Percentiles rank a stretch among this genome's conserved stretches.
Evolutionary conservation across 2,113 vertebrate species (phyloP).

Genomic region (Uria aalge): DNA sequence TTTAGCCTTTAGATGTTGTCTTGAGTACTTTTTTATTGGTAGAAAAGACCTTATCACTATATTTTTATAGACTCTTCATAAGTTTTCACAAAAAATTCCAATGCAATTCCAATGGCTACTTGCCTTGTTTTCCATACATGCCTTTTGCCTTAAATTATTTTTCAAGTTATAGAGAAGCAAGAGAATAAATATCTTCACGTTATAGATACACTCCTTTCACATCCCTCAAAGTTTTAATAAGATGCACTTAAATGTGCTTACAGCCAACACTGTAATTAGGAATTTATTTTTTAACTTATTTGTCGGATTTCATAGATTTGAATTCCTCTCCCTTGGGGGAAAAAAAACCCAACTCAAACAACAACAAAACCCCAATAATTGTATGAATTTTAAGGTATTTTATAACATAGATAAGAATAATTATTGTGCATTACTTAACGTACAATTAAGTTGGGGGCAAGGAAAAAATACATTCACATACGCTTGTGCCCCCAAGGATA

Average conservation of each 20-base stretch:
- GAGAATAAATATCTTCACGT: background rate
- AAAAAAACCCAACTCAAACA: background rate
- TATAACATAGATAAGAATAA: background rate
- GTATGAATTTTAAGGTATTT: background rate
- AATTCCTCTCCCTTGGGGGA: background rate
- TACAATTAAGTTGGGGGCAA: background rate
- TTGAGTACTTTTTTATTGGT: background rate
- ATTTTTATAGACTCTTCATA: background rate
- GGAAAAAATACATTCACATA: background rate
- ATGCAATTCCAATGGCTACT: background rate
- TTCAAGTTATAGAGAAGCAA: background rate
- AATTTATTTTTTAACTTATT: background rate
- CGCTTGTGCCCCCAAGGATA: background rate
- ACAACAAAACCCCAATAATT: background rate
- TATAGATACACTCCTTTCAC: background rate
- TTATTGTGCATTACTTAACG: background rate
- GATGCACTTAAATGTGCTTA: background rate
- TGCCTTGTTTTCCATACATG: background rate
- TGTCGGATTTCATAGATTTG: background rate
- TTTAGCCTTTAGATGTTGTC: background rate
- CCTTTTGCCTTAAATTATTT: background rate
- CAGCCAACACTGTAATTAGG: background rate
- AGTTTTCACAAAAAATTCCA: background rate
- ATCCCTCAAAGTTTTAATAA: background rate
- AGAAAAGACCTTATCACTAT: background rate